Base-by-base conservation (phyloP, 2,113 vertebrate species). In the Engystomops pustulosus region DNA sequence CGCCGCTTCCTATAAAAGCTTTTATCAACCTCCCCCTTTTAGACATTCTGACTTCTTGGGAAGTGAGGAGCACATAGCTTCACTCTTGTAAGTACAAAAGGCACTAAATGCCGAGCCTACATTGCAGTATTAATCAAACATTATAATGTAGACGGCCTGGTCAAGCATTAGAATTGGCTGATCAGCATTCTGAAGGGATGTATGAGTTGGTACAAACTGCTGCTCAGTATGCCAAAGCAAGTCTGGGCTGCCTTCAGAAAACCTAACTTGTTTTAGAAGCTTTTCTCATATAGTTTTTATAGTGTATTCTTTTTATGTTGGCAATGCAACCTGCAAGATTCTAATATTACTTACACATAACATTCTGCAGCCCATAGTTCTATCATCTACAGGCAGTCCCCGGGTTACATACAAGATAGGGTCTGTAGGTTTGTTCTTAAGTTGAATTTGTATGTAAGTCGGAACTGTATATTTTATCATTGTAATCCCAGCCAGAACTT, bases 141-240 rank as follows among this genome's bases (percentile, higher is more conserved):
- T 69, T 78, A 69, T 78, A 78, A 84, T 69, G 53, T 25, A 44
- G 15, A 47, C 74, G 75, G 82, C 36, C 70, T 80, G 70, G 81
- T n/a, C 44, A 53, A 80, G 62, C 53, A 62, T 80, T 80, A n/a
- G 62, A 84, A 80, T 69, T 80, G 84, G 85, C 69, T 86, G 69
- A 75, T 80, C 65, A 69, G 20, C 32, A 68, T 49, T 81, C 71
- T 20, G 36, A 55, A 69, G 49, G 65, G 76, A 62, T 25, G 36
- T 53, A 80, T 30, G 58, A 69, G 79, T 77, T 75, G 58, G 80
- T 77, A 20, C 20, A 41, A 79, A 32, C 69, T 18, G 17, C 67
- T 70, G n/a, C 49, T 86, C 72, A 78, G 53, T 44, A 82, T 85
- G 60, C 74, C 65, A 27, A 65, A 55, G 14, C 69, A 14, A 84